Evolutionary conservation across 1,140 invertebrate species (phyloP).

Genomic region (Zaprionus gabonicus): DNA sequence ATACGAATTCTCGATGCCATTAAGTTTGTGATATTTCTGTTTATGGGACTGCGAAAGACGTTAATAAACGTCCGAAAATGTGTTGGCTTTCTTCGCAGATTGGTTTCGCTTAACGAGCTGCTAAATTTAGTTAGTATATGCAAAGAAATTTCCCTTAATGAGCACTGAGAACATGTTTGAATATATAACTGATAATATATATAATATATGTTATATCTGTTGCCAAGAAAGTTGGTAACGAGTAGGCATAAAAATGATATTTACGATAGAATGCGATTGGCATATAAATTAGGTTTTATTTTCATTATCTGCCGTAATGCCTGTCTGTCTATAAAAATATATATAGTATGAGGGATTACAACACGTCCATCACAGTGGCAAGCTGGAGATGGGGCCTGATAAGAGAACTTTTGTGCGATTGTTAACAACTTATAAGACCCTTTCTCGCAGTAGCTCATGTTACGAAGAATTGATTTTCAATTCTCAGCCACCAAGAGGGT

Average conservation of each 20-base stretch:
- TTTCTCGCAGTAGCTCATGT: not conserved
- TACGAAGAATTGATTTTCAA: not conserved
- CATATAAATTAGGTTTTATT: slow-evolving; percentile 10
- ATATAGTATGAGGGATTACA: not conserved
- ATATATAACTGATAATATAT: not conserved
- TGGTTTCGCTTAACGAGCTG: slow-evolving; percentile 17
- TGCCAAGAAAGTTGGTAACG: slow-evolving; percentile 1
- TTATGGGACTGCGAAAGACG: slow-evolving; percentile 32
- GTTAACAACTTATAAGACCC: not conserved
- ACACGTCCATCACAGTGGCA: slow-evolving; percentile 4
- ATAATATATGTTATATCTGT: not conserved
- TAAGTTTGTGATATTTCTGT: slow-evolving; percentile 9
- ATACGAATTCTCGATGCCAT: slow-evolving; percentile 14
- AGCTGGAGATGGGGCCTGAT: not conserved
- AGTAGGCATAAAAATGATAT: not conserved
- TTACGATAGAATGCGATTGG: slow-evolving; percentile 2
- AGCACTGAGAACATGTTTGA: not conserved
- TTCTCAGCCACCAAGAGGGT: slow-evolving; percentile 9
- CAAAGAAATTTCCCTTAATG: not conserved
- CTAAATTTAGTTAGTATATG: slow-evolving; percentile 14
- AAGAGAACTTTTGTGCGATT: not conserved
- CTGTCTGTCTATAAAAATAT: not conserved
- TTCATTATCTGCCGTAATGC: slow-evolving; percentile 3
- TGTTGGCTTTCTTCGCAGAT: slow-evolving; percentile 22
- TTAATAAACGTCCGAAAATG: slow-evolving; percentile 37